Evolutionary conservation across 2,113 vertebrate genomes (phyloP).

Genomic region (Cebidichthys violaceus): DNA sequence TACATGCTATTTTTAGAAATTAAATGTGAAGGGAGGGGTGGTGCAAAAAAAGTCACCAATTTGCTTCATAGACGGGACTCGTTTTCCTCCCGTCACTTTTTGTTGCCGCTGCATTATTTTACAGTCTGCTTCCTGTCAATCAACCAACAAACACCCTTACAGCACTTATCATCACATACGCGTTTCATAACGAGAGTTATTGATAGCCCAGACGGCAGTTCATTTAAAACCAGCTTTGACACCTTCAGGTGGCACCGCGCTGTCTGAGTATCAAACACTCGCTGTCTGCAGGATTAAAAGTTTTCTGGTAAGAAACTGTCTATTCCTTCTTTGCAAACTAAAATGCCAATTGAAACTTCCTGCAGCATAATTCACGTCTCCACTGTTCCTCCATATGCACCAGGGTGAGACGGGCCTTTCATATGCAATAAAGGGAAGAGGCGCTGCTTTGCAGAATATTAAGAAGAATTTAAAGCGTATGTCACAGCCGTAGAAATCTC

Average conservation of each 20-base stretch:
- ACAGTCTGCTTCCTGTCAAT: background rate
- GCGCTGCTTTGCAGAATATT: background rate
- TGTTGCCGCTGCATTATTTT: slow-evolving; percentile 15
- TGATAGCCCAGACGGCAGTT: slow-evolving; percentile 8
- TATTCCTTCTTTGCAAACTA: background rate
- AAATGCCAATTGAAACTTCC: background rate
- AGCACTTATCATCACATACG: background rate
- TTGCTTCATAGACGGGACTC: background rate
- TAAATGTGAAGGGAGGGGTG: background rate
- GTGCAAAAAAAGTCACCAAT: background rate
- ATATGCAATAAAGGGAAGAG: background rate
- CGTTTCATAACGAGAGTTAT: slow-evolving; percentile 3
- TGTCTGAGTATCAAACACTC: slow-evolving; percentile 1
- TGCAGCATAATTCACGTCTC: background rate
- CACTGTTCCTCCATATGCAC: background rate
- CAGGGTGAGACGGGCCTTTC: background rate
- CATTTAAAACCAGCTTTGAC: slow-evolving; percentile 27
- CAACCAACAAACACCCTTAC: background rate
- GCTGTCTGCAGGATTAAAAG: slow-evolving; percentile 17
- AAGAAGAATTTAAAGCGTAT: background rate
- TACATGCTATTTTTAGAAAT: background rate
- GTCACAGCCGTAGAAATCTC: background rate
- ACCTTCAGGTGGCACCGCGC: slow-evolving; percentile 1
- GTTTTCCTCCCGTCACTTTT: slow-evolving; percentile 8
- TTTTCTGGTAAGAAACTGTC: background rate